Evolutionary conservation across 2,888 invertebrate species (phyloP).

Genomic region (Caenorhabditis doughertyi): DNA sequence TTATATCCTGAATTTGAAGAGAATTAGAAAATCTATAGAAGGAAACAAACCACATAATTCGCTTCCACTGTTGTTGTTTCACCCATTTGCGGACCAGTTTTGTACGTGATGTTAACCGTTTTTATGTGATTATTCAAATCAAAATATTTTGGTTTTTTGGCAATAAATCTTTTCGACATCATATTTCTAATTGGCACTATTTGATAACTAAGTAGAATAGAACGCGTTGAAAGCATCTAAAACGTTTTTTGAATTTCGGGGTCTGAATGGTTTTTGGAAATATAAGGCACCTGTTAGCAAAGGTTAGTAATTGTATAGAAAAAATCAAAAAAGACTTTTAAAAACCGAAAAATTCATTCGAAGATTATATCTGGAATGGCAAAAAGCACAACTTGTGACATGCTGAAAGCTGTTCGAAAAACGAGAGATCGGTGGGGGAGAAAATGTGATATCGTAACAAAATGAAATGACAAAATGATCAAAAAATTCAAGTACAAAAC

Average conservation of each 20-base stretch:
- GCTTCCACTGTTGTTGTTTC: slow-evolving; percentile 31
- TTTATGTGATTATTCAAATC: slow-evolving; percentile 36
- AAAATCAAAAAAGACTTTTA: background rate
- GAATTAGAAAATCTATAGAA: background rate
- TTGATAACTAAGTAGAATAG: background rate
- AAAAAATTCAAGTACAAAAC: background rate
- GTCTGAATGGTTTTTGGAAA: too few relatives aligned
- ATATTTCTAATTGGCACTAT: background rate
- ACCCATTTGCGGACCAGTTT: slow-evolving; percentile 27
- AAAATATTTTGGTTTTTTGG: slow-evolving; percentile 13
- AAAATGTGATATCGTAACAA: slow-evolving; percentile 1
- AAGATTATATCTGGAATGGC: background rate
- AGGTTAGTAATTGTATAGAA: slow-evolving; percentile 12
- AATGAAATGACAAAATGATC: background rate
- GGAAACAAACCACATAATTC: slow-evolving; percentile 39
- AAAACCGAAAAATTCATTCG: background rate
- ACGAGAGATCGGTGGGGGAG: background rate
- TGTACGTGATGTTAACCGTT: slow-evolving; percentile 33
- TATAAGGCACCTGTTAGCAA: slow-evolving; percentile 18
- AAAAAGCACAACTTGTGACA: background rate
- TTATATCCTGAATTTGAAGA: slow-evolving; percentile 30
- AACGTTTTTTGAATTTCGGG: background rate
- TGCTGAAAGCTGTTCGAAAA: background rate
- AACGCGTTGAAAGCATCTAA: slow-evolving; percentile 14
- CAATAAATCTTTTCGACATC: background rate